These are phyloP conservation scores for Drosophila santomea DNA, from an alignment of 1,140 invertebrate species.

Conservation along the genomic window DNA sequence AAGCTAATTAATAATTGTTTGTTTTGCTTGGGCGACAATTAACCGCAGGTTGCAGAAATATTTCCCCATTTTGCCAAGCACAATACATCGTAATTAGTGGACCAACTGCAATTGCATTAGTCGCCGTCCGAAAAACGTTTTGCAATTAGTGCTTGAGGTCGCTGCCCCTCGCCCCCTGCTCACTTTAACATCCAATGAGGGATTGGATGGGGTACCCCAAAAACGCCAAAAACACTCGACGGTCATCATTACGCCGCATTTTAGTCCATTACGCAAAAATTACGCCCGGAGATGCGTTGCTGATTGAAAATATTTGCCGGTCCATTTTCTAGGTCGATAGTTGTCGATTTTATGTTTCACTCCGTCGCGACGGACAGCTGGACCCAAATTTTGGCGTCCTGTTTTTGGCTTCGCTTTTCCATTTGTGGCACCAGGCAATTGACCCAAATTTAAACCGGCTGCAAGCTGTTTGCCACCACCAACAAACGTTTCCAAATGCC, in stretches of 20 bases:
- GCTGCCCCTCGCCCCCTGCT: neutral
- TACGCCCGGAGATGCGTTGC: slow-evolving; percentile 34
- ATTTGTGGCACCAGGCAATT: slow-evolving; percentile 75
- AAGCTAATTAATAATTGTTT: slow-evolving; percentile 55
- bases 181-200: too few species aligned
- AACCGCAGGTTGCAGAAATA: slow-evolving; percentile 38
- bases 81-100: slow-evolving; percentile 52
- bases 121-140: slow-evolving; percentile 48
- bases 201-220: neutral
- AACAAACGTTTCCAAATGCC: slow-evolving; percentile 45
- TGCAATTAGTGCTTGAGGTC: slow-evolving; percentile 75
- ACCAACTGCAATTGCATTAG: slow-evolving; percentile 29
- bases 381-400: neutral
- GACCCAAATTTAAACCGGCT: slow-evolving; percentile 80
- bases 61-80: slow-evolving; percentile 25
- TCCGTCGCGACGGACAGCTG: slow-evolving; percentile 14
- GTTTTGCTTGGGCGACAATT: slow-evolving; percentile 47
- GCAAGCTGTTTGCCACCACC: slow-evolving; percentile 63
- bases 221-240: slow-evolving; percentile 8
- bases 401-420: slow-evolving; percentile 34
- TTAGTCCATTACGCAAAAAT: slow-evolving; percentile 65
- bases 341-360: slow-evolving; percentile 29
- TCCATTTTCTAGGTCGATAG: slow-evolving; percentile 39
- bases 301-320: slow-evolving; percentile 73
- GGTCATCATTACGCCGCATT: slow-evolving; percentile 12